Evolutionary conservation across 2,113 vertebrate species (phyloP).

Genomic region (Sorex araneus): DNA sequence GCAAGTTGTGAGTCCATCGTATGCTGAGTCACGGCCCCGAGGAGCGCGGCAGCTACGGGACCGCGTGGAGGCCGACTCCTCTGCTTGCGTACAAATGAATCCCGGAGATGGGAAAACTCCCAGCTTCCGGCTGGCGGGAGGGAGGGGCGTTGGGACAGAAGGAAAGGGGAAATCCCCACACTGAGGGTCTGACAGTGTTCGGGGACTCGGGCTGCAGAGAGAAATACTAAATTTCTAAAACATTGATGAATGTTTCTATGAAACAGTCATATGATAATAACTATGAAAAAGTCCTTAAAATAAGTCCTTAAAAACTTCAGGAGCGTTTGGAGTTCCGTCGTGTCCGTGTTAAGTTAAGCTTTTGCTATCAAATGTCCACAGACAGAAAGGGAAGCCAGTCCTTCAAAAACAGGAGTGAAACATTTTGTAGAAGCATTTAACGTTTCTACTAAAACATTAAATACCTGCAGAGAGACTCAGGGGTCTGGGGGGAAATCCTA

Average conservation of each 20-base stretch:
- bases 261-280: too few species aligned
- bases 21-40: neutral
- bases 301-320: too few species aligned
- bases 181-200: too few species aligned
- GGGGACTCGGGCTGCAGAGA: neutral
- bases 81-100: neutral
- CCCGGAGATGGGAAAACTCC: neutral
- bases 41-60: neutral
- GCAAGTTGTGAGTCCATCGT: neutral
- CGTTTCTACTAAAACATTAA: too few species aligned
- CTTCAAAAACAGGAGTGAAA: conserved; percentile 57
- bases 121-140: neutral
- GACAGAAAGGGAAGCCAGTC: conserved; percentile 46
- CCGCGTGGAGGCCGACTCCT: neutral
- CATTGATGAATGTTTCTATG: too few species aligned
- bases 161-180: neutral
- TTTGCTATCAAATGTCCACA: conserved; percentile 57
- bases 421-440: too few species aligned
- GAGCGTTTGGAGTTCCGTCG: conserved; percentile 23
- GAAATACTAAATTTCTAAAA: too few species aligned
- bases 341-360: conserved; percentile 55
- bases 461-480: too few species aligned
- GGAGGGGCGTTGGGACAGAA: neutral
- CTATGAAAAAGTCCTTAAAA: too few species aligned
- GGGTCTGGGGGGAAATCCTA: neutral